Base-by-base conservation (phyloP, 2,888 invertebrate genomes). In the Harpalus rubripes region DNA sequence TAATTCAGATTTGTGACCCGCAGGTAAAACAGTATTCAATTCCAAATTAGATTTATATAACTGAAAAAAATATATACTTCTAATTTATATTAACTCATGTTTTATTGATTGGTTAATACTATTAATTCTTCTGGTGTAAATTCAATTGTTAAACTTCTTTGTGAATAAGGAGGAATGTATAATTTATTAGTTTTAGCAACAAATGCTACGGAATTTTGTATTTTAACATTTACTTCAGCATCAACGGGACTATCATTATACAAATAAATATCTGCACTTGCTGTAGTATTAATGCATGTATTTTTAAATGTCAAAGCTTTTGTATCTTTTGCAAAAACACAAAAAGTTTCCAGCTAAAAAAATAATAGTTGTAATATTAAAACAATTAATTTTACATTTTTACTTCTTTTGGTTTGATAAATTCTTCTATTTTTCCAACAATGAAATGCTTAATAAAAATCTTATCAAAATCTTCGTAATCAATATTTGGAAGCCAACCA, bases 391-490 rank as follows among this genome's bases (percentile, higher is more conserved):
- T 22, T 22, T 22, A 22, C 22, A 22, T 22, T 26, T n/a, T 61
- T 87, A 92, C 91, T 88, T 91, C 89, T 81, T 92, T 92, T 0
- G 92, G 92, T 59, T 91, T 91, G 87, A 92, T 90, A 86, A 93
- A 93, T 85, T 94, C 93, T 0, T 91, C 88, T 72, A 93, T 87
- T 83, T 90, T 91, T 87, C 94, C 92, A 0, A 94, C 92, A 85
- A 94, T 91, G 18, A 93, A 91, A 87, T 93, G 93, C 88, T 94
- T 93, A 85, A 92, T 92, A 88, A 95, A 95, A 0, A 95, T 94
- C 1, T 91, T 92, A 81, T 93, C 92, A 22, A 93, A 88, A 88
- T 94, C 93, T 88, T 92, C 91, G 84, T 94, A 92, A 88, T 94
- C 93, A 82, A 94, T 88, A 7, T 90, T 90, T 0, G 95, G 94